Percentiles rank a stretch among this genome's conserved stretches.
Evolutionary conservation across 2,888 invertebrate genomes (phyloP).

Genomic region (Plutella xylostella): DNA sequence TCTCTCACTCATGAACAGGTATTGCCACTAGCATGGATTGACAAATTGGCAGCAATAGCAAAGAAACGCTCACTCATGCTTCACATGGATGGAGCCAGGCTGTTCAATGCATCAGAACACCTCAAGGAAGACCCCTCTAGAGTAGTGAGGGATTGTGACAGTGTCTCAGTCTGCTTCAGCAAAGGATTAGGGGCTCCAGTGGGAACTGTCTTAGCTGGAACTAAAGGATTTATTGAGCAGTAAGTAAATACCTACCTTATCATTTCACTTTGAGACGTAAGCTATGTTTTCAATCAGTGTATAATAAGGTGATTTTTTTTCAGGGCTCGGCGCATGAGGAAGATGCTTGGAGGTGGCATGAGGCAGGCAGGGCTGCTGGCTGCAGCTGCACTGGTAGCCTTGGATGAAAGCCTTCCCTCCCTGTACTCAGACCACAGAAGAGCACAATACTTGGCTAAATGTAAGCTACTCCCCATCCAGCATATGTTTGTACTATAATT

Average conservation of each 20-base stretch:
- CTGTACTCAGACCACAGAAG: slow-evolving; percentile 77
- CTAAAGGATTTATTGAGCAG: slow-evolving; percentile 72
- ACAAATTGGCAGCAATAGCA: slow-evolving; percentile 72
- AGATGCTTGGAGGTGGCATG: slow-evolving; percentile 90
- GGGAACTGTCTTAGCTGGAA: slow-evolving; percentile 82
- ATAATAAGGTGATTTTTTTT: too few species aligned
- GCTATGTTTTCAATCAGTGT: too few species aligned
- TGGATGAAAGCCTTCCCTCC: slow-evolving; percentile 76
- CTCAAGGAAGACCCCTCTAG: slow-evolving; percentile 70
- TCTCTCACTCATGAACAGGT: too few species aligned
- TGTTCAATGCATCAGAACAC: slow-evolving; percentile 83
- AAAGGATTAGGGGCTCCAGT: slow-evolving; percentile 87
- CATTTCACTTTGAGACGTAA: too few species aligned
- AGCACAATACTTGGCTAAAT: slow-evolving; percentile 71
- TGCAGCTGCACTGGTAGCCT: slow-evolving; percentile 81
- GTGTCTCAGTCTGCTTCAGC: slow-evolving; percentile 84
- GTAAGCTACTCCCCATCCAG: too few species aligned
- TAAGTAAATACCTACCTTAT: slow-evolving; percentile 32
- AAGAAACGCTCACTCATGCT: slow-evolving; percentile 59
- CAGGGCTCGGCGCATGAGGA: slow-evolving; percentile 77
- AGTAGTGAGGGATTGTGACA: slow-evolving; percentile 76
- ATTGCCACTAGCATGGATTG: slow-evolving; percentile 78
- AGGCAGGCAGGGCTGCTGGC: slow-evolving; percentile 86
- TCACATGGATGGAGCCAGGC: slow-evolving; percentile 89
- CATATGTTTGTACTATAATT: too few species aligned